Conservation (phyloP, 1,140 invertebrate species). For the Procambarus clarkii region DNA sequence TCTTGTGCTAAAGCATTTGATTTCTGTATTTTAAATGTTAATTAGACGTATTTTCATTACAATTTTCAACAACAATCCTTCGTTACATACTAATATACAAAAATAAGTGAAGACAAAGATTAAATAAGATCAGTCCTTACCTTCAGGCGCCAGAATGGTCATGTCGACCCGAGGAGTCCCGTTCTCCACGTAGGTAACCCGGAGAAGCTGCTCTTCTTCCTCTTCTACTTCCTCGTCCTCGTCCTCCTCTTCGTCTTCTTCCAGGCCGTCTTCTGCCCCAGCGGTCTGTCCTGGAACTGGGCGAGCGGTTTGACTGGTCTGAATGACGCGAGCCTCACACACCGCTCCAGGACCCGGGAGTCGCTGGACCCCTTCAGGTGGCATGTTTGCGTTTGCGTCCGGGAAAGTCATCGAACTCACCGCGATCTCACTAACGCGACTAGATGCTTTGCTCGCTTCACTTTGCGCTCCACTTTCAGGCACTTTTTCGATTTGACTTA, state of each 20-base stretch:
- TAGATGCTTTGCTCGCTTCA: not conserved
- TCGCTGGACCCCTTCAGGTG: not conserved
- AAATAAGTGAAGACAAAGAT: not conserved
- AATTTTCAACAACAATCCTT: no score
- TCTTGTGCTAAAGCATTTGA: no score
- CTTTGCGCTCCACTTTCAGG: constrained; percentile 36
- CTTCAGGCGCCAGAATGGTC: not conserved
- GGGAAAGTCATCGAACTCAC: not conserved
- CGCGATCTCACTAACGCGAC: not conserved
- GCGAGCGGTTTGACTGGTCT: not conserved
- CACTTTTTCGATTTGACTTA: constrained; percentile 28
- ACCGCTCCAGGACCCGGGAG: not conserved
- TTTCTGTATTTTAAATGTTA: no score
- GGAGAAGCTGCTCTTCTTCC: constrained; percentile 61
- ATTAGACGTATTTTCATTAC: no score
- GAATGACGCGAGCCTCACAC: not conserved
- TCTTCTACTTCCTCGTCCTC: constrained; percentile 50
- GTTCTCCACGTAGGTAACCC: constrained; percentile 53
- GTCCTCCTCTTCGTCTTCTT: constrained; percentile 23
- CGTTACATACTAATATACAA: not conserved
- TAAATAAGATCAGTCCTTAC: constrained; percentile 3
- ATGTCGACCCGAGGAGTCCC: constrained; percentile 16
- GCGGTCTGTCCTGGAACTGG: not conserved
- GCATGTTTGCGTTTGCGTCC: constrained; percentile 41
- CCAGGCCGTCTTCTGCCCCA: not conserved